These are phyloP conservation scores for Drosophila stalkeri DNA, from an alignment of 2,888 invertebrate species.

Conservation along the genomic window DNA sequence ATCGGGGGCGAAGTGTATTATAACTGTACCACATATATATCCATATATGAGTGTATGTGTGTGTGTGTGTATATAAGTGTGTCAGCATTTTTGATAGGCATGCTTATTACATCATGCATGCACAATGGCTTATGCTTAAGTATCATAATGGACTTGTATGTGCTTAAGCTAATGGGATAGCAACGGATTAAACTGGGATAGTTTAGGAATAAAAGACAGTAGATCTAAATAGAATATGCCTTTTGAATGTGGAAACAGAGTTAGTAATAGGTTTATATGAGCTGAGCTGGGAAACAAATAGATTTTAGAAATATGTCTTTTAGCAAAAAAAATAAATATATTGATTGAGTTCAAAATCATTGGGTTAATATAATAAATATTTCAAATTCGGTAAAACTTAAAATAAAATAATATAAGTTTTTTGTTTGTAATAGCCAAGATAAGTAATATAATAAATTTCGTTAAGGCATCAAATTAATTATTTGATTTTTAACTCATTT, in stretches of 20 bases:
- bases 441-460: too few species aligned
- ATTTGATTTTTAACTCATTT: too few species aligned
- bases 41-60: not conserved
- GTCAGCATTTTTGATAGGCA: slow-evolving; percentile 17
- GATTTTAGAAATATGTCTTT: not conserved
- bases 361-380: too few species aligned
- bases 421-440: too few species aligned
- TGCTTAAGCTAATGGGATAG: slow-evolving; percentile 22
- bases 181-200: slow-evolving; percentile 8
- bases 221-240: not conserved
- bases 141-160: slow-evolving; percentile 21
- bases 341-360: too few species aligned
- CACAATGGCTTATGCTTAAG: slow-evolving; percentile 15
- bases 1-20: not conserved
- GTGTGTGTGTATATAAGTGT: not conserved
- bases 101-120: slow-evolving; percentile 28
- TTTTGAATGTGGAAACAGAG: not conserved
- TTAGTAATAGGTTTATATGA: not conserved
- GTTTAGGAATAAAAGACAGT: not conserved
- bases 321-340: not conserved
- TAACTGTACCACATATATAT: not conserved
- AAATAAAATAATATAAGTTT: too few species aligned
- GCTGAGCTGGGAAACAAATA: not conserved
- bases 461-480: too few species aligned
- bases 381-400: too few species aligned